phyloP scores from a whole-genome alignment of 2,113 vertebrate species.

The Aspidoscelis tigris region DNA sequence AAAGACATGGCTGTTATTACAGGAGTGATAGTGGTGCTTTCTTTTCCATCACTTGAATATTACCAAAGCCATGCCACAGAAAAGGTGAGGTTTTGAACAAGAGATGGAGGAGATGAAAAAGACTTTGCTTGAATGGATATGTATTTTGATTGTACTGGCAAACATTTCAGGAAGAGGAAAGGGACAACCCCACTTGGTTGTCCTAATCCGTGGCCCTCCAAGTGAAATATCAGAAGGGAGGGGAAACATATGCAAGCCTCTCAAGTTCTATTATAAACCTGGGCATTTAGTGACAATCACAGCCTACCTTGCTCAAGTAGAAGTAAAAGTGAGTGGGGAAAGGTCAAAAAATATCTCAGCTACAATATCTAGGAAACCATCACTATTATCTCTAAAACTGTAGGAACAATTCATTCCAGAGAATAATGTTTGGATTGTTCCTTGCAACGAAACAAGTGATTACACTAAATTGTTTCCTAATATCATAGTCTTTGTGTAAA shows the following conservation, averaged over 20 bases:
- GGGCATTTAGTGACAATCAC: slow-evolving; percentile 39
- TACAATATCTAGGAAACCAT: slow-evolving; percentile 55
- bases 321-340: slow-evolving; percentile 35
- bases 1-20: no score
- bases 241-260: background rate
- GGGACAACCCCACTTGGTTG: no score
- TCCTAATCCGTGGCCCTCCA: no score
- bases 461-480: slow-evolving; percentile 62
- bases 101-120: no score
- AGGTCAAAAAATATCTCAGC: slow-evolving; percentile 33
- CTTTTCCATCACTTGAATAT: no score
- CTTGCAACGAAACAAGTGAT: slow-evolving; percentile 58
- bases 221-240: background rate
- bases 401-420: slow-evolving; percentile 64
- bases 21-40: no score
- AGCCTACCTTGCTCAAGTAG: slow-evolving; percentile 34
- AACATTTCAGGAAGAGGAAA: no score
- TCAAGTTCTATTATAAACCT: background rate
- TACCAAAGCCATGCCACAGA: no score
- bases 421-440: slow-evolving; percentile 63
- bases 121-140: no score
- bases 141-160: no score
- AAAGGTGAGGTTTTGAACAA: no score
- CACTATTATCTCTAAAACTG: slow-evolving; percentile 55
- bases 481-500: slow-evolving; percentile 63